Evolutionary conservation across 2,797 vertebrate genomes (phyloP).

Genomic region (Loris lydekkerianus): DNA sequence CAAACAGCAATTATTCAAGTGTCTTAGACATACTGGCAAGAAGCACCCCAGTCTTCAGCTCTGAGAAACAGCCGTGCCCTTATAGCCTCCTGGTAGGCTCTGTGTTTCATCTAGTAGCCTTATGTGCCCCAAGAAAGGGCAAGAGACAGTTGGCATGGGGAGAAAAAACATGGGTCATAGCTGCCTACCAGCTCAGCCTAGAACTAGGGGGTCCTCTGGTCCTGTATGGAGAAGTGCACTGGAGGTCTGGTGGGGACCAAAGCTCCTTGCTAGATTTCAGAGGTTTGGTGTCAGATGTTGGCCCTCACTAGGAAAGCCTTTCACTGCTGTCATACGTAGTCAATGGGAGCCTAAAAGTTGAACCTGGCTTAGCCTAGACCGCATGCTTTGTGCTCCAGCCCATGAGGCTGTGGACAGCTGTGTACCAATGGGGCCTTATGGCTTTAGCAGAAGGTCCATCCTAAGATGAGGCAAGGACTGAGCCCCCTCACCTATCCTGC

Average conservation of each 20-base stretch:
- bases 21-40: slow-evolving; percentile 90
- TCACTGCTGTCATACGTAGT: slow-evolving; percentile 55
- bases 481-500: slow-evolving; percentile 60
- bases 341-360: slow-evolving; percentile 35
- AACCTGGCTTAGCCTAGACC: slow-evolving; percentile 33
- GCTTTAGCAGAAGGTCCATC: slow-evolving; percentile 59
- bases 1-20: slow-evolving; percentile 92
- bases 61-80: slow-evolving; percentile 56
- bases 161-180: slow-evolving; percentile 31
- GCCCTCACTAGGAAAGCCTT: slow-evolving; percentile 79
- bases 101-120: slow-evolving; percentile 61
- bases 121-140: slow-evolving; percentile 45
- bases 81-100: slow-evolving; percentile 50
- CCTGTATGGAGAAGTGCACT: slow-evolving; percentile 53
- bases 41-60: slow-evolving; percentile 80
- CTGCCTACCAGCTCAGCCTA: slow-evolving; percentile 70
- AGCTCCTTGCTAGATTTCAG: slow-evolving; percentile 63
- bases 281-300: slow-evolving; percentile 61
- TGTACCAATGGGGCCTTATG: not conserved
- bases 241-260: slow-evolving; percentile 12
- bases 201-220: slow-evolving; percentile 71
- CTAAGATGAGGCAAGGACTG: slow-evolving; percentile 25
- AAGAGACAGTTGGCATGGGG: slow-evolving; percentile 44
- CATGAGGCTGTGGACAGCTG: not conserved
- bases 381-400: not conserved